These are phyloP conservation scores for Macrobrachium nipponense DNA, from an alignment of 1,140 invertebrate genomes.

Conservation along the genomic window DNA sequence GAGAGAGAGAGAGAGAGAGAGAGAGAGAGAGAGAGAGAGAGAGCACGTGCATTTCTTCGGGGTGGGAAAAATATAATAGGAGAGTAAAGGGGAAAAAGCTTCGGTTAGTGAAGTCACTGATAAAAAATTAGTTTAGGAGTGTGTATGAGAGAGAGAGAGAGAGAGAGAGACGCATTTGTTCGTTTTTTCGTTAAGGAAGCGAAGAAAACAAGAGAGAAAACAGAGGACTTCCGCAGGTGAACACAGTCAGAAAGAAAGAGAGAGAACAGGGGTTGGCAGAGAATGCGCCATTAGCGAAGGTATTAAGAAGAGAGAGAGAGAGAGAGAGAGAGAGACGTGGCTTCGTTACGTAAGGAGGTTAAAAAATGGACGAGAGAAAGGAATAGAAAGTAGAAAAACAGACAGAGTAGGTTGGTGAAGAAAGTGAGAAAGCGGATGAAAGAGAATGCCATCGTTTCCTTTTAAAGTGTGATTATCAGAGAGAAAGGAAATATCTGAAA, in stretches of 20 bases:
- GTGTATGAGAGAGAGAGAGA: constrained; percentile 8
- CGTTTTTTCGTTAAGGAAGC: not conserved
- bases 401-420: too few relatives aligned
- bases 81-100: too few relatives aligned
- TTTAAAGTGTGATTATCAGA: too few relatives aligned
- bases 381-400: not conserved
- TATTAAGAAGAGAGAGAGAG: not conserved
- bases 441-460: too few relatives aligned
- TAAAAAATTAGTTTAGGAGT: too few relatives aligned
- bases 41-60: too few relatives aligned
- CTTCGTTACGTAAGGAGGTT: not conserved
- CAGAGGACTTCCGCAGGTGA: not conserved
- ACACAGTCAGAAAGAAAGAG: not conserved
- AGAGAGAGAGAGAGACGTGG: not conserved
- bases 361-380: not conserved
- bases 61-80: too few relatives aligned
- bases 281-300: not conserved
- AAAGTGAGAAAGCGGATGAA: too few relatives aligned
- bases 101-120: too few relatives aligned
- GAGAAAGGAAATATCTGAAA: too few relatives aligned
- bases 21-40: too few relatives aligned
- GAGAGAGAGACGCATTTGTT: not conserved
- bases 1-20: too few relatives aligned
- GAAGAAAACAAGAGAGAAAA: not conserved
- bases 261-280: not conserved